Evolutionary conservation across 2,888 invertebrate species (phyloP).

Genomic region (Sesamia inferens): DNA sequence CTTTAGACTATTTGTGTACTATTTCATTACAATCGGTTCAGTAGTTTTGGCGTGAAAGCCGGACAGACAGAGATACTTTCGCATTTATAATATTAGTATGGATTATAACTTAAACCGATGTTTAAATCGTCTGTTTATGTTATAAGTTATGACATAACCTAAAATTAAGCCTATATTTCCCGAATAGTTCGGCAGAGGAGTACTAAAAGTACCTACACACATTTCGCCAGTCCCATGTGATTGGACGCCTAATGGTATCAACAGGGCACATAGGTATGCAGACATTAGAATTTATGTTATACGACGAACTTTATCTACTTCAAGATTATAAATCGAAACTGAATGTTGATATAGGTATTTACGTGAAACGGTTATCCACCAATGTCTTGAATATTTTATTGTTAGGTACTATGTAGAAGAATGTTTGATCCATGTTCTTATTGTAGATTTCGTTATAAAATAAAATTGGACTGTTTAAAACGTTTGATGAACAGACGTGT

Average conservation of each 20-base stretch:
- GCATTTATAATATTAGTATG: no score
- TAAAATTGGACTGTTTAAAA: neutral
- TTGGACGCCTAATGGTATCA: neutral
- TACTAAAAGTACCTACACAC: neutral
- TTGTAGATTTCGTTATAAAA: neutral
- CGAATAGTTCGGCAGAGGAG: neutral
- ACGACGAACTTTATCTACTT: neutral
- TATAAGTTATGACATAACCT: neutral
- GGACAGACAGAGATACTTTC: no score
- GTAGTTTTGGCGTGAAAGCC: no score
- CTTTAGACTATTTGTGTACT: no score
- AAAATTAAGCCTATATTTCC: neutral
- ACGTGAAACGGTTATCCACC: neutral
- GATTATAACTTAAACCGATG: no score
- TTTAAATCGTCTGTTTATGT: neutral
- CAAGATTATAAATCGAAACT: neutral
- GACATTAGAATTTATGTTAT: neutral
- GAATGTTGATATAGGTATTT: neutral
- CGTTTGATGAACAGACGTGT: neutral
- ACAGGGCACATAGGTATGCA: no score
- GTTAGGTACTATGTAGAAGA: neutral
- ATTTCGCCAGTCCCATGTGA: neutral
- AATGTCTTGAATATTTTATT: neutral
- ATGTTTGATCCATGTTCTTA: conserved; percentile 1
- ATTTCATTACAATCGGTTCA: no score